Base-by-base conservation (phyloP, 2,888 invertebrate species). In the Trichopoda pennipes region DNA sequence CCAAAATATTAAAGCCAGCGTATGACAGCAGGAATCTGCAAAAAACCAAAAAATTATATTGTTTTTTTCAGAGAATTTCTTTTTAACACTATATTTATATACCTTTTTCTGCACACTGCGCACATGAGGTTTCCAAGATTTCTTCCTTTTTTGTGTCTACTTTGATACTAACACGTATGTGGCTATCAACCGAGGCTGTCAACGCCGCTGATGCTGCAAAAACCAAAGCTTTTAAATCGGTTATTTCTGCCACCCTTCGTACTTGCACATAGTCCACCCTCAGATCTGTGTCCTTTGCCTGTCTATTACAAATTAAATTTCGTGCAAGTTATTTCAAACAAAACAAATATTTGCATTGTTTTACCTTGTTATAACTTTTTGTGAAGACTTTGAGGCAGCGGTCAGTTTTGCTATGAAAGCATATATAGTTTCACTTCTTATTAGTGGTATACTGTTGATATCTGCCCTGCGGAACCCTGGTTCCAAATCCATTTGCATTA, bases 201-300 rank as follows among this genome's bases (percentile, higher is more conserved):
- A 87, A 86, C 17, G 87, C 87, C 0, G 85, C 66, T 3, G 60
- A 23, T 12, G 87, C 86, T 0, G 88, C 83, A 51, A 90, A 90
- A 0, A 90, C 87, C n/a, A 88, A 74, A 0, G 88, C 90, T 38
- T 88, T 89, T 8, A 88, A 56, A 23, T 89, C 89, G 23, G 87
- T 88, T 4, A 86, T 32, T 0, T 87, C 87, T 1, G 78, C 85
- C 3, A 87, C 78, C 6, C 88, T 85, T 4, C 87, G 87, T 9
- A 91, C 79, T 80, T 91, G 91, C 0, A 91, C 91, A 58, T 87
- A 90, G 74, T 91, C 90, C 2, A 90, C 86, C n/a, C 87, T 77
- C 16, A 87, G 86, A 75, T 89, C 89, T 3, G 82, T 83, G 38
- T 87, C 86, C 35, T 87, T 80, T 51, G 17, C 83, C 42, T n/a